phyloP scores from a whole-genome alignment of 2,113 vertebrate genomes.

The Phycodurus eques region DNA sequence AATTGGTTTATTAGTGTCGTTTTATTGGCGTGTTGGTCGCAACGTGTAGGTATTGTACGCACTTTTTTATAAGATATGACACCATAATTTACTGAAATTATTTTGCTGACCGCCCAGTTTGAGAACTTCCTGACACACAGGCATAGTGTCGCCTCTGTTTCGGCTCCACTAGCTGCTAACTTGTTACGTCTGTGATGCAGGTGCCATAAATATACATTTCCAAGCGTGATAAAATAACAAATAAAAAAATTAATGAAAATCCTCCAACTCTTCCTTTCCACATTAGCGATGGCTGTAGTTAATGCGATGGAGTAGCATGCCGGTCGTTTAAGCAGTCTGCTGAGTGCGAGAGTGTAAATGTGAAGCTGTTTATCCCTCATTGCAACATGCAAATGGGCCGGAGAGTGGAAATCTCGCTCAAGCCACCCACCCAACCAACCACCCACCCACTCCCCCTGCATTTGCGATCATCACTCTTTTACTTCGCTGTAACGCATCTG shows the following conservation, averaged over 20 bases:
- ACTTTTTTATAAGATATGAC: too few species aligned
- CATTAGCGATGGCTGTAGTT: background rate
- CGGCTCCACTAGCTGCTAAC: background rate
- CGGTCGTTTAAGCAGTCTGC: conserved; percentile 17
- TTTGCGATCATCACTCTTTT: conserved; percentile 13
- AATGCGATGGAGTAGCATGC: conserved; percentile 12
- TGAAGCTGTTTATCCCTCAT: conserved; percentile 12
- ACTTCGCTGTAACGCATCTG: conserved; percentile 9
- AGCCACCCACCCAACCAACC: too few species aligned
- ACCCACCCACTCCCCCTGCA: background rate
- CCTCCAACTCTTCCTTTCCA: background rate
- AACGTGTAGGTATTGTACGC: too few species aligned
- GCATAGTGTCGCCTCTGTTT: too few species aligned
- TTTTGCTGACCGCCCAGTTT: too few species aligned
- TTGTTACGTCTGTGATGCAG: background rate
- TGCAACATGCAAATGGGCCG: conserved; percentile 9
- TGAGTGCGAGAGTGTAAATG: conserved; percentile 4
- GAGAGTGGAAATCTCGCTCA: conserved; percentile 12
- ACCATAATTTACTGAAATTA: too few species aligned
- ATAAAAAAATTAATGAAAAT: background rate
- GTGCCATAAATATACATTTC: background rate
- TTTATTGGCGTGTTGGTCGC: too few species aligned
- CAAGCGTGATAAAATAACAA: background rate
- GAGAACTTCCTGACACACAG: too few species aligned
- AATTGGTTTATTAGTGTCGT: too few species aligned